Conservation (phyloP, 2,888 invertebrate species). For the Cataglyphis albicans region DNA sequence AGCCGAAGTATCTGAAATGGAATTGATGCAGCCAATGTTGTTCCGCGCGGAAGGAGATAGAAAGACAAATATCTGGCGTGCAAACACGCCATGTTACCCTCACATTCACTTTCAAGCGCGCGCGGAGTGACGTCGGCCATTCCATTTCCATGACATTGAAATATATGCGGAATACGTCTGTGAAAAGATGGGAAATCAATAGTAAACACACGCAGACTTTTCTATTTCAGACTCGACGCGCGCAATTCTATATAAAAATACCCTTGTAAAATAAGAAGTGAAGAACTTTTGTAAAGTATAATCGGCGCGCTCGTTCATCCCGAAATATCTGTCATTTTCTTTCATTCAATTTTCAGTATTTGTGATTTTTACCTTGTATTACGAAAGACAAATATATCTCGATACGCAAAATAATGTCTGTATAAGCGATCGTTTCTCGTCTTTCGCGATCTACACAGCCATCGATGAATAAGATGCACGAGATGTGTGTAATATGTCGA, state of each 20-base stretch:
- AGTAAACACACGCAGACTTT: neutral
- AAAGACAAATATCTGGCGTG: conserved; percentile 49
- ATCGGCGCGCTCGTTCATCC: neutral
- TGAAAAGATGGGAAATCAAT: conserved; percentile 33
- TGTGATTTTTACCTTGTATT: neutral
- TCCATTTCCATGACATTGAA: conserved; percentile 49
- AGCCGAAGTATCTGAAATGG: conserved; percentile 1
- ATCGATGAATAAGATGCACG: conserved; percentile 53
- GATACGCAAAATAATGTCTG: neutral
- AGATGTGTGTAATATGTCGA: conserved; percentile 46
- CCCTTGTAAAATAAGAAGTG: neutral
- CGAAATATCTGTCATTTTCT: conserved; percentile 11
- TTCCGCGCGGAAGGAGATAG: conserved; percentile 2
- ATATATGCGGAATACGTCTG: conserved; percentile 3
- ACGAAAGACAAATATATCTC: conserved; percentile 1
- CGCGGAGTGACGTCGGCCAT: conserved; percentile 42
- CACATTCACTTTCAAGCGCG: conserved; percentile 46
- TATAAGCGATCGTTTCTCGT: conserved; percentile 29
- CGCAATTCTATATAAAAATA: conserved; percentile 13
- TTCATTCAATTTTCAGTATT: neutral
- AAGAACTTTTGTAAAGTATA: neutral
- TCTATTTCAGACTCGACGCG: neutral
- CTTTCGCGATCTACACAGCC: conserved; percentile 13
- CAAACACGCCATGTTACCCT: conserved; percentile 29
- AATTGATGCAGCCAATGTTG: conserved; percentile 9